Base-by-base conservation (phyloP, 2,888 invertebrate genomes). In the Ceratothoa steindachneri region DNA sequence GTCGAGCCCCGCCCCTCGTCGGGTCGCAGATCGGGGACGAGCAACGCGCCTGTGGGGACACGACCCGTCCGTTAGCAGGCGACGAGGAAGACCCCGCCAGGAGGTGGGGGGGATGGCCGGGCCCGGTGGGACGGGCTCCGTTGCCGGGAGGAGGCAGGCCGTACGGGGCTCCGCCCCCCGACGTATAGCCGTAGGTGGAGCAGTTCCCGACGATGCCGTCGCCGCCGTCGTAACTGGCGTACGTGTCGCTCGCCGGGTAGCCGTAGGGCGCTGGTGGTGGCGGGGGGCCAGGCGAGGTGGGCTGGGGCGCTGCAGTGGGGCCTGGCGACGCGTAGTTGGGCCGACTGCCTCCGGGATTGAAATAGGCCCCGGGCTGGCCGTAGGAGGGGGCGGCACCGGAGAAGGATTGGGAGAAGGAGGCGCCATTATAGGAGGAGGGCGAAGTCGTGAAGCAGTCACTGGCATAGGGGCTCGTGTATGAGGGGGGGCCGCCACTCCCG, bases 1-100 rank as follows among this genome's bases (percentile, higher is more conserved):
- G 91, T 79, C 91, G 90, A 5, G 85, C 83, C 82, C 91, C 89
- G 85, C 92, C 92, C 81, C 88, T 88, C 81, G 88, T 88, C 69
- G 80, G 79, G 30, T 91, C 91, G 86, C 91, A 91, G 83, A 75
- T 77, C n/a, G 77, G 80, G 28, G 73, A 75, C 30, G 55, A 74
- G 30, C 76, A 75, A 12, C 75, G 53, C n/a, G n/a, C n/a, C 7
- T 74, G 68, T 24, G 73, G 77, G n/a, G 77, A 66, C 55, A 29
- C 15, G 15, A 27, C 1, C 2, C 28, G n/a, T 41, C 31, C 31
- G 19, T 55, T 55, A 19, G 55, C n/a, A n/a, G n/a, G 2, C 52
- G 69, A 22, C 52, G 19, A 28, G 69, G 27, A n/a, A n/a, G n/a
- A n/a, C n/a, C n/a, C n/a, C n/a, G n/a, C n/a, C n/a, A n/a, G n/a